phyloP scores from a whole-genome alignment of 2,888 invertebrate genomes.

The Troilus luridus region DNA sequence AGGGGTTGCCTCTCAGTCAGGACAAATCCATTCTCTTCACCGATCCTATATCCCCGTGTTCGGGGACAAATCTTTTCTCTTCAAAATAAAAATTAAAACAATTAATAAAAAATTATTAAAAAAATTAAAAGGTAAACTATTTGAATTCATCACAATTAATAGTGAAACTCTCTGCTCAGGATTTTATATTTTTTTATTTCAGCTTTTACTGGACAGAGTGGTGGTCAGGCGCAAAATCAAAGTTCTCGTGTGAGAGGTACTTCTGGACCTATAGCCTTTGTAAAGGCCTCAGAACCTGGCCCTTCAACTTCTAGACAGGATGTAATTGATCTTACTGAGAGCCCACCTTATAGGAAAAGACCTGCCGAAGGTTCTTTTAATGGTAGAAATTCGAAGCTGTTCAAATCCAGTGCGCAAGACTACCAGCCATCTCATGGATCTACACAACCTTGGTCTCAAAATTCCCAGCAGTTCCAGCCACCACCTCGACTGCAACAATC shows the following conservation, averaged over 20 bases:
- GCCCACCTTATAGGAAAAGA: slow-evolving; percentile 40
- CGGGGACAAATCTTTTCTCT: too few species aligned
- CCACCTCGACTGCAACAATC: not conserved
- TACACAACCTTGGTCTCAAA: not conserved
- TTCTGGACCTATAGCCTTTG: slow-evolving; percentile 48
- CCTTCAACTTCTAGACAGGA: not conserved
- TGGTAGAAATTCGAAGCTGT: slow-evolving; percentile 35
- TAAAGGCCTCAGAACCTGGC: slow-evolving; percentile 15
- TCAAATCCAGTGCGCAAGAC: not conserved
- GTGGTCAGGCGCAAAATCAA: not conserved
- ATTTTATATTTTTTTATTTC: slow-evolving; percentile 36
- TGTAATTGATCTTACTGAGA: slow-evolving; percentile 39
- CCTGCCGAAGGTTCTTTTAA: slow-evolving; percentile 37
- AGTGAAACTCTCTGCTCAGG: not conserved
- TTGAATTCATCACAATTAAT: not conserved
- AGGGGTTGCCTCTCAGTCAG: too few species aligned
- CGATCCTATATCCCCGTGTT: too few species aligned
- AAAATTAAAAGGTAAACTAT: slow-evolving; percentile 78
- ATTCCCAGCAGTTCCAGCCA: not conserved
- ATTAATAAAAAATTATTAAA: too few species aligned
- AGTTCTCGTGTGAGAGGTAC: not conserved
- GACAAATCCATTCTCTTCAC: too few species aligned
- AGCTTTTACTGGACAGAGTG: slow-evolving; percentile 45
- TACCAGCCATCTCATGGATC: not conserved
- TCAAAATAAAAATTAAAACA: too few species aligned